Conservation (phyloP, 2,113 vertebrate genomes). For the Nycticryphes semicollaris region DNA sequence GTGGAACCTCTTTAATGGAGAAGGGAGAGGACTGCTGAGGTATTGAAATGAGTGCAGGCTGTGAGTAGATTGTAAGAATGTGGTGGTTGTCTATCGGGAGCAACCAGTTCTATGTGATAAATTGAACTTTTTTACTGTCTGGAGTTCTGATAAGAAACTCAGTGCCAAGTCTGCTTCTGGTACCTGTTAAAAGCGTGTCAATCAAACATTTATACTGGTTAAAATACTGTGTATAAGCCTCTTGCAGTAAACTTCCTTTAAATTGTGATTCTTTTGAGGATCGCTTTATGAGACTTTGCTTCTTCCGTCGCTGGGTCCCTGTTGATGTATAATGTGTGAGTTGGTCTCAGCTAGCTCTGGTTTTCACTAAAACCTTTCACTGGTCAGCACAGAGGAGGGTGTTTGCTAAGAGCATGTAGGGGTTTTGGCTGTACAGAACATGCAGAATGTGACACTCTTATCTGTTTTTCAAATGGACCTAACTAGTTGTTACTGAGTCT, state of each 20-base stretch:
- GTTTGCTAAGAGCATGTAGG: not conserved
- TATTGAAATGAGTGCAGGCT: not conserved
- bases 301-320: not conserved
- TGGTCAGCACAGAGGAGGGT: not conserved
- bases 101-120: not conserved
- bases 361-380: not conserved
- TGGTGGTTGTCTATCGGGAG: rapidly evolving
- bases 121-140: not conserved
- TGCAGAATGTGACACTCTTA: not conserved
- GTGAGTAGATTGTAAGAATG: not conserved
- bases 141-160: not conserved
- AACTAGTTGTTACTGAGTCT: not conserved
- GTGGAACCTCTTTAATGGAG: not conserved
- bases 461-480: not conserved
- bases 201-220: not conserved
- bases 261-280: not conserved
- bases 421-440: not conserved
- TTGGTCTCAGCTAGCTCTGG: not conserved
- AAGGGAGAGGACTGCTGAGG: not conserved
- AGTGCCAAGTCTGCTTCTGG: not conserved
- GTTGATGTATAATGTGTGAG: not conserved
- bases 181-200: not conserved
- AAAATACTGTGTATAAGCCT: not conserved
- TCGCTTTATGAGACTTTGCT: not conserved
- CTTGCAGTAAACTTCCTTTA: not conserved